Evolutionary conservation across 2,888 invertebrate genomes (phyloP), one percentile per base, ranked within the genome.

Genomic region (Cheilosia urbana): DNA sequence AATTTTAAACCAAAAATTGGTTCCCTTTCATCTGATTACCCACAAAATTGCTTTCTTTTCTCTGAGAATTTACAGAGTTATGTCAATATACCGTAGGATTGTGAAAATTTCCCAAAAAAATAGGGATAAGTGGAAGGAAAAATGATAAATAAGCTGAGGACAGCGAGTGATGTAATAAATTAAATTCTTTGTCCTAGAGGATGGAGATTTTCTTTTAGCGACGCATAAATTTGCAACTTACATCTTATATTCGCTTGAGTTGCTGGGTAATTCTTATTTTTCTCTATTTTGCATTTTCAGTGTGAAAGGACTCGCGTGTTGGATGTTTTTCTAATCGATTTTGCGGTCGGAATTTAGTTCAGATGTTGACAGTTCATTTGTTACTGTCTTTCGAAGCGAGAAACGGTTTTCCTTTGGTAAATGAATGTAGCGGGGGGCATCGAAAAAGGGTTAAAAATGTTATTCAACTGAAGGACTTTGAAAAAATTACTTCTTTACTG

Each of bases 191-290:
- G 13, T 13, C 42, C 45, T 2, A 0, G 4, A 27, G 45, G 17
- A 17, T 42, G 42, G 17, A 11, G 34, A 34, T 19, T 49, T 34
- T 34, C 15, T 21, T 37, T 13, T 45, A 17, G 15, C 49, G 49
- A 34, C 19, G n/a, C 49, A 49, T 49, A 63, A 47, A 63, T 63
- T 47, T 47, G 11, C 19, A 63, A 49, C 42, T 60, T 60, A 17
- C 42, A 60, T 17, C 42, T 60, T 34, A 11, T 34, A 11, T 60
- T 42, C 60, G 42, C 15, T 42, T 45, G 30, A 19, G 45, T 49
- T 63, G 19, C 11, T 63, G 9, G 27, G 47, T 19, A 15, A 19
- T 2, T 19, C 9, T 34, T 49, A 47, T 6, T 24, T 34, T 66
- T 65, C n/a, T 66, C 9, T 66, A 9, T 24, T 49, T 49, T 34